Evolutionary conservation across 1,140 invertebrate species (phyloP).

Genomic region (Agrilus planipennis): DNA sequence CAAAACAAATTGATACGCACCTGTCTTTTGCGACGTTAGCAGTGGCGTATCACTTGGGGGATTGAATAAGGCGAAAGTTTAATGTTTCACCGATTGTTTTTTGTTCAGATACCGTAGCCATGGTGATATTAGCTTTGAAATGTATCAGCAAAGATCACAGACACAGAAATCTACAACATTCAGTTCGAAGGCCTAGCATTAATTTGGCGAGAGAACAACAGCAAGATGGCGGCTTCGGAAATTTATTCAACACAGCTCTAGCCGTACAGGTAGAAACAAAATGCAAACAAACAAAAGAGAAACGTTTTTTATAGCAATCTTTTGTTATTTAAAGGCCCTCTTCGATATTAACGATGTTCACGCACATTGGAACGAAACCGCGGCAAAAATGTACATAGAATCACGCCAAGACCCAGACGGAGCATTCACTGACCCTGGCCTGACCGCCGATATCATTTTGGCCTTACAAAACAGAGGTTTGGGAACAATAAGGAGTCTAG

Average conservation of each 20-base stretch:
- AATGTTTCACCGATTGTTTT: not conserved
- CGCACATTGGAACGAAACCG: constrained; percentile 61
- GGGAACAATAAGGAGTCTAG: constrained; percentile 51
- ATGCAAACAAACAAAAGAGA: not conserved
- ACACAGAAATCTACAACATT: constrained; percentile 64
- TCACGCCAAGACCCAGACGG: constrained; percentile 60
- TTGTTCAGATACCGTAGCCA: constrained; percentile 62
- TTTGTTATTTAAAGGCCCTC: constrained; percentile 45
- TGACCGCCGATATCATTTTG: constrained; percentile 63
- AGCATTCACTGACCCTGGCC: constrained; percentile 59
- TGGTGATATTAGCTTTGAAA: constrained; percentile 68
- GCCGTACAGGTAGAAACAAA: constrained; percentile 53
- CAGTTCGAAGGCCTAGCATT: constrained; percentile 58
- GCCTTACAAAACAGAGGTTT: constrained; percentile 49
- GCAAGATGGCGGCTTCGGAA: constrained; percentile 69
- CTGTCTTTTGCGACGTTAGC: too few species aligned
- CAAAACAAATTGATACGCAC: too few species aligned
- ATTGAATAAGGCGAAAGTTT: not conserved
- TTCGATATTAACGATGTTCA: constrained; percentile 51
- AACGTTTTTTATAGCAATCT: not conserved
- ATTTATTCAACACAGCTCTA: constrained; percentile 64
- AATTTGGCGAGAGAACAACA: constrained; percentile 63
- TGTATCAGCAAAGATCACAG: constrained; percentile 76
- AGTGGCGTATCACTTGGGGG: not conserved
- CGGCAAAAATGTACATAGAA: constrained; percentile 59